Evolutionary conservation across 2,888 invertebrate genomes (phyloP).

Genomic region (Aphidoletes aphidimyza): DNA sequence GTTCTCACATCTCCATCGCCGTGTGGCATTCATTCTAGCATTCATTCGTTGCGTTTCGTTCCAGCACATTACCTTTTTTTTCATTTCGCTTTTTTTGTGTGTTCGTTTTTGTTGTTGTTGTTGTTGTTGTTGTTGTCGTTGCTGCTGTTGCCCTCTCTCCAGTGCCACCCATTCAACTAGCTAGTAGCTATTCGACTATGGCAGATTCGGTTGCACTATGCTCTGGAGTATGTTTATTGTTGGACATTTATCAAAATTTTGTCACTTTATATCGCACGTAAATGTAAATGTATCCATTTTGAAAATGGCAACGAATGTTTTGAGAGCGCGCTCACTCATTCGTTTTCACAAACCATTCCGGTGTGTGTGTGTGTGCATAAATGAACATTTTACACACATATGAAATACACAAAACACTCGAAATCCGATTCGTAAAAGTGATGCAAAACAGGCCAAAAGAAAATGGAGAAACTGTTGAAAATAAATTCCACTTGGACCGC

Average conservation of each 20-base stretch:
- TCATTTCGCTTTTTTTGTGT: not conserved
- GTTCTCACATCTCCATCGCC: not conserved
- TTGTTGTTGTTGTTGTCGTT: not conserved
- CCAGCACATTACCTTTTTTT: slow-evolving; percentile 48
- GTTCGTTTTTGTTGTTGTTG: not conserved
- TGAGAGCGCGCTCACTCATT: not conserved
- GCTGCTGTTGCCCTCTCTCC: not conserved
- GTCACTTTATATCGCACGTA: slow-evolving; percentile 51
- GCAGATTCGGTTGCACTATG: not conserved
- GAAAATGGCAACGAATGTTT: not conserved
- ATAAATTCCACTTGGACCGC: slow-evolving; percentile 12
- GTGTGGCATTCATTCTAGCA: too few species aligned
- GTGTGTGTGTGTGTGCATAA: too few species aligned
- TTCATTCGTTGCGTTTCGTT: slow-evolving; percentile 27
- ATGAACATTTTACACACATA: not conserved
- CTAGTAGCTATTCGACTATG: too few species aligned
- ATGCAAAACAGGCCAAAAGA: slow-evolving; percentile 47
- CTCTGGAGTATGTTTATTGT: slow-evolving; percentile 43
- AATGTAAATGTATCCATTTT: slow-evolving; percentile 38
- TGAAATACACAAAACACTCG: not conserved
- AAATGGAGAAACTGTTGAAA: slow-evolving; percentile 31
- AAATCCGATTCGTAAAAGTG: slow-evolving; percentile 24
- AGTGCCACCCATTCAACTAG: too few species aligned
- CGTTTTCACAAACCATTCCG: not conserved
- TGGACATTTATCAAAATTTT: slow-evolving; percentile 51